phyloP scores from a whole-genome alignment of 2,797 vertebrate genomes.

The Microhierax caerulescens region DNA sequence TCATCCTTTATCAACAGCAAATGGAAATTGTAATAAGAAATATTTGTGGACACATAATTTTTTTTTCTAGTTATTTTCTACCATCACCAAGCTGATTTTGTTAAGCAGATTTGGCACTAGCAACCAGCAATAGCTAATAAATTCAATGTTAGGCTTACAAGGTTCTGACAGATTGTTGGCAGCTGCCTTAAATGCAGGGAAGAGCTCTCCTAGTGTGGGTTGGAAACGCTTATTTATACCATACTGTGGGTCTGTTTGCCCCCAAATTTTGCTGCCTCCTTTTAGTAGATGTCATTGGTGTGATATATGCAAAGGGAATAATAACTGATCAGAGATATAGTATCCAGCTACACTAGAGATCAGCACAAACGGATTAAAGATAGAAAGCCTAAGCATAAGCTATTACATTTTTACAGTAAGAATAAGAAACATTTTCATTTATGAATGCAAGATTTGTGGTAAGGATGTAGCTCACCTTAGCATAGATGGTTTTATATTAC shows the following conservation, averaged over 20 bases:
- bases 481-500: not conserved
- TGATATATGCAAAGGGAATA: not conserved
- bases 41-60: not conserved
- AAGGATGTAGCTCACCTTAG: not conserved
- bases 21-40: not conserved
- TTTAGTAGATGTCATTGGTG: conserved; percentile 33
- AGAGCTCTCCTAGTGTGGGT: conserved; percentile 59
- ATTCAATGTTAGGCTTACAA: conserved; percentile 57
- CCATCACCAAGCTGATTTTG: conserved; percentile 51
- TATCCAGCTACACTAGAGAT: not conserved
- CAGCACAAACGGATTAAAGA: not conserved
- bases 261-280: conserved; percentile 56
- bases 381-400: not conserved
- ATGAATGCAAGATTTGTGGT: not conserved
- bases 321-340: not conserved
- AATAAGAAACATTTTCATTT: not conserved
- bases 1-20: not conserved
- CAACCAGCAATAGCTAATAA: conserved; percentile 62
- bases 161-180: conserved; percentile 65
- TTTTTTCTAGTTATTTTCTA: not conserved
- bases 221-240: conserved; percentile 67
- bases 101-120: conserved; percentile 58
- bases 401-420: not conserved
- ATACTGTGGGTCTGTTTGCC: conserved; percentile 64
- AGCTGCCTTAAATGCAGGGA: conserved; percentile 57